Evolutionary conservation across 2,888 invertebrate species (phyloP).

Genomic region (Hypomecis punctinalis): DNA sequence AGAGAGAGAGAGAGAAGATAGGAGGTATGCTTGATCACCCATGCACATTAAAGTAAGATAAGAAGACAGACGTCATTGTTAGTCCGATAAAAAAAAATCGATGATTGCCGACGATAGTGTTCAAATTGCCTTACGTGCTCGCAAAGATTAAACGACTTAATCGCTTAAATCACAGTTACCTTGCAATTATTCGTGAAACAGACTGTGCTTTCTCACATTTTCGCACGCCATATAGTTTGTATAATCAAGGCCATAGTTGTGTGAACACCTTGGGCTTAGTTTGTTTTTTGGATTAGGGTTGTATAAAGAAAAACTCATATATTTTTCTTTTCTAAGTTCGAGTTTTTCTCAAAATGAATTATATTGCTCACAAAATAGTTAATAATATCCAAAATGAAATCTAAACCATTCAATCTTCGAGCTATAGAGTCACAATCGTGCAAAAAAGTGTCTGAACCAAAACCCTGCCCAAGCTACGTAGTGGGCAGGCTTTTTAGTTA

Average conservation of each 20-base stretch:
- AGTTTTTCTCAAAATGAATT: no score
- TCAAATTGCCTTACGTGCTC: constrained; percentile 8
- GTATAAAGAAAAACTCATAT: not conserved
- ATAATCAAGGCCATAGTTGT: constrained; percentile 44
- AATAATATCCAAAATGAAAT: no score
- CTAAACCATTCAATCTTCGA: no score
- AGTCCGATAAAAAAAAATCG: no score
- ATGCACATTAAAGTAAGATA: not conserved
- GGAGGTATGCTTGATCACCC: no score
- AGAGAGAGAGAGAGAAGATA: no score
- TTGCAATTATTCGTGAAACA: constrained; percentile 30
- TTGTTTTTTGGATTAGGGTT: constrained; percentile 4
- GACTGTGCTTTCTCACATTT: constrained; percentile 34
- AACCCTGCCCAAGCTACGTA: no score
- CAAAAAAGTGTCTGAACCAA: no score
- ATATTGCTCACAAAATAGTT: no score
- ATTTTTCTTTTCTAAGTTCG: not conserved
- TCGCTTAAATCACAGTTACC: constrained; percentile 33
- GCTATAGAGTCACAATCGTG: no score
- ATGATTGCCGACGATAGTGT: not conserved
- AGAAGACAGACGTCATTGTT: not conserved
- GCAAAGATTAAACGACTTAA: constrained; percentile 21
- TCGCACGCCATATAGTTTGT: constrained; percentile 51
- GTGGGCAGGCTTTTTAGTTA: no score
- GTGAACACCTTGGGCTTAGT: constrained; percentile 15